A percentile compares a stretch with the other conserved stretches of the same genome.
Conservation (phyloP, 2,888 invertebrate species). For the Tetragonula carbonaria region DNA sequence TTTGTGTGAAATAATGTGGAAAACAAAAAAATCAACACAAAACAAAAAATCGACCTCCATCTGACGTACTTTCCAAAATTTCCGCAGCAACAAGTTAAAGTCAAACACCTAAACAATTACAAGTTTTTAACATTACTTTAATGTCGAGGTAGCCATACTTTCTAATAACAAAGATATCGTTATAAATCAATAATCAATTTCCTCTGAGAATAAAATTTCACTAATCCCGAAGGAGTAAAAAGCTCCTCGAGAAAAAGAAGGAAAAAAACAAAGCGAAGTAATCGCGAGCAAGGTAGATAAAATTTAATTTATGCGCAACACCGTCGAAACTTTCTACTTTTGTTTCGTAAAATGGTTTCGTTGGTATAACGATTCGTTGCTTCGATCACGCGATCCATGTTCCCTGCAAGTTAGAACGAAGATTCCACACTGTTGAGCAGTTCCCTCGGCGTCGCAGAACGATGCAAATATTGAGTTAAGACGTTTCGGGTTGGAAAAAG, state of each 20-base stretch:
- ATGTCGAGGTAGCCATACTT: not conserved
- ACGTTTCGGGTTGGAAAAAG: conserved; percentile 16
- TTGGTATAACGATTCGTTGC: not conserved
- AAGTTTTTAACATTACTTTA: fast-evolving
- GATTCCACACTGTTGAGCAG: not conserved
- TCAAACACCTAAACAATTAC: not conserved
- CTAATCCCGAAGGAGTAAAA: not conserved
- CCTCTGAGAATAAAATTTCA: not conserved
- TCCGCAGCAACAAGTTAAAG: not conserved
- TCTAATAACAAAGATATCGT: not conserved
- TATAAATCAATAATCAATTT: not conserved
- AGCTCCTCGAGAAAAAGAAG: not conserved
- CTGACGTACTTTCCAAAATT: too few relatives aligned
- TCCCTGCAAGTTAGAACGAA: not conserved
- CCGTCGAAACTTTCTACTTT: not conserved
- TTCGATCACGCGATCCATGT: not conserved
- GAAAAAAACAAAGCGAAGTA: not conserved
- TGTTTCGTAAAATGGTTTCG: not conserved
- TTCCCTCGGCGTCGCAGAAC: not conserved
- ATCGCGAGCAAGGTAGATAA: not conserved
- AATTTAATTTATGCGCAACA: not conserved
- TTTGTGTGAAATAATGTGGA: too few relatives aligned
- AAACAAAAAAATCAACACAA: too few relatives aligned
- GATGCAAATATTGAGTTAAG: conserved; percentile 36
- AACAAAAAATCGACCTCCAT: too few relatives aligned